Base-by-base conservation (phyloP, 2,888 invertebrate species). In the Mythimna vitellina region DNA sequence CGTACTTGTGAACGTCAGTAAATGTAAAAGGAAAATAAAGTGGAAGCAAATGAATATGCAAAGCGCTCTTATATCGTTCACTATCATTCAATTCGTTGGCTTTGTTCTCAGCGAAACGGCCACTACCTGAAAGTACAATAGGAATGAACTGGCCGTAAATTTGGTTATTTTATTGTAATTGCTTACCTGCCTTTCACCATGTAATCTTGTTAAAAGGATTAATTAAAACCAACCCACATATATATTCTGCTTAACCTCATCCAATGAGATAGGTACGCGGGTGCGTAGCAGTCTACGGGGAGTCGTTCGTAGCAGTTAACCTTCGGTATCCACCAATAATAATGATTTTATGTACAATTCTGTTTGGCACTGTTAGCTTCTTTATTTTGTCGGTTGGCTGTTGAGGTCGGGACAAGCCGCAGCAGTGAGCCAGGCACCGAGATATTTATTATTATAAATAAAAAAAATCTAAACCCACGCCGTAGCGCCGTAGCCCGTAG, bases 1-100 rank as follows among this genome's bases (percentile, higher is more conserved):
- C 22, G 6, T 62, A 42, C 29, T 8, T 61, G 35, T 29, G 46
- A 51, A 62, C 56, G 57, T 17, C 56, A 38, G 63, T 49, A 78
- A 67, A 75, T 61, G 46, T 75, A 75, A 78, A 78, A 68, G 46
- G 60, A 75, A 80, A 67, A 75, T 65, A 67, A 77, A 68, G 22
- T 64, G 51, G 64, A 76, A 57, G 46, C 56, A 80, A 78, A 68
- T 78, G 68, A 68, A 78, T 65, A 75, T 78, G 54, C 64, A 76
- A 74, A 61, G n/a, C 56, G 56, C 64, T 61, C 64, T 80, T 61
- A 67, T 67, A 67, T 80, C 60, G 64, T 25, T 80, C 56, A 65
- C 46, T 77, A 64, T 63, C 53, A 71, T 66, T 76, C 60, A 64
- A 77, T 81, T 77, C 77, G 65, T 70, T 77, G 29, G 46, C 64